Evolutionary conservation across 2,888 invertebrate species (phyloP), one percentile per base, ranked within the genome.

Genomic region (Allygus modestus): DNA sequence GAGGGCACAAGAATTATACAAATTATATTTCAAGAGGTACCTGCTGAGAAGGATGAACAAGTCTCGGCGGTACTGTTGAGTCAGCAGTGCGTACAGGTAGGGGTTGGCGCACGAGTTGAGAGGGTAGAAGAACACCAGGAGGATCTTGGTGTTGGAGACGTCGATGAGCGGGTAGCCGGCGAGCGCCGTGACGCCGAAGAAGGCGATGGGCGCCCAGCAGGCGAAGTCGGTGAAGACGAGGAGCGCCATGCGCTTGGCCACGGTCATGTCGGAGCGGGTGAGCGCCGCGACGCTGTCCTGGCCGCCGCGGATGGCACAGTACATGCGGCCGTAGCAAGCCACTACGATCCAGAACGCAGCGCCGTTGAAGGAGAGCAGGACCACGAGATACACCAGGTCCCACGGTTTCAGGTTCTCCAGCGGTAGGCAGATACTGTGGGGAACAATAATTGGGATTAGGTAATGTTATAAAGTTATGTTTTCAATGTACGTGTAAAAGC

Each of bases 81-180:
- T 94, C 85, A 94, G 91, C 84, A 94, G 91, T 5, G 94, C 94
- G 89, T 94, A 95, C 46, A 95, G 90, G 89, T 94, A 94, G 0
- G 95, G 94, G 89, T 95, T 95, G 85, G 94, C 93, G 88, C 94
- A 94, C 0, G 94, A 93, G 89, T 95, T 94, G 86, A 95, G 90
- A 0, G 95, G 94, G 88, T 94, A 93, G 90, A 94, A 94, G 89
- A 94, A 94, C 12, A 95, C 94, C 86, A 94, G 89, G 7, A 94
- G 91, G 82, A 94, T 92, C 88, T 92, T 92, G 4, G 91, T 91
- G 86, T 91, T 90, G 2, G 91, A 91, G 0, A 92, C 91, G n/a
- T 90, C 92, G 81, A 94, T 93, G 46, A 94, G 90, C 0, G 94
- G 93, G 86, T 91, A 90, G 17, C 94, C 94, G 61, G 93, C 90